Conservation (phyloP, 2,113 vertebrate genomes). For the Numida meleagris region DNA sequence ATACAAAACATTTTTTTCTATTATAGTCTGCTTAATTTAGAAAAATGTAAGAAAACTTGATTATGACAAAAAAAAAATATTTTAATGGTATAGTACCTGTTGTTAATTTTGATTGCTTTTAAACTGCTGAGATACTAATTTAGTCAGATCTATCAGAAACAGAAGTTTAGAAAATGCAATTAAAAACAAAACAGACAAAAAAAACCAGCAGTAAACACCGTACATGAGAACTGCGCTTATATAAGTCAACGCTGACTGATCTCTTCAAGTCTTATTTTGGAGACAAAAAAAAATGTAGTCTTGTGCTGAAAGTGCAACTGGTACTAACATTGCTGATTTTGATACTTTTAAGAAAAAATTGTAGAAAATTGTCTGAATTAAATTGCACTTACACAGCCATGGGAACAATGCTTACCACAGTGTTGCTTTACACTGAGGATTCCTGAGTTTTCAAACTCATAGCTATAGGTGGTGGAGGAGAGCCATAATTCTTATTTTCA, state of each 20-base stretch:
- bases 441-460: not conserved
- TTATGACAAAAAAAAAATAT: not conserved
- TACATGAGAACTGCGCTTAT: not conserved
- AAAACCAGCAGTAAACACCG: no score
- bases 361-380: not conserved
- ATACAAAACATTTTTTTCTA: no score
- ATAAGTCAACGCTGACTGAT: not conserved
- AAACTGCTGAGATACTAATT: not conserved
- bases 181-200: no score
- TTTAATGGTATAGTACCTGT: not conserved
- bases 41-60: not conserved
- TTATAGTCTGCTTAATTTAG: not conserved
- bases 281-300: not conserved
- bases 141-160: not conserved
- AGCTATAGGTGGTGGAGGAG: not conserved
- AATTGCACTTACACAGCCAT: not conserved
- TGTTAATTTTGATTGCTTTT: not conserved
- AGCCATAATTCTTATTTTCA: not conserved
- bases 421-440: not conserved
- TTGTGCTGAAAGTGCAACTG: not conserved
- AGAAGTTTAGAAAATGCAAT: not conserved
- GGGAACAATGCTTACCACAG: not conserved
- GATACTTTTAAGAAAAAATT: not conserved
- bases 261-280: not conserved
- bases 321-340: not conserved